Evolutionary conservation across 1,140 invertebrate species (phyloP).

Genomic region (Pseudomyrmex dendroicus): DNA sequence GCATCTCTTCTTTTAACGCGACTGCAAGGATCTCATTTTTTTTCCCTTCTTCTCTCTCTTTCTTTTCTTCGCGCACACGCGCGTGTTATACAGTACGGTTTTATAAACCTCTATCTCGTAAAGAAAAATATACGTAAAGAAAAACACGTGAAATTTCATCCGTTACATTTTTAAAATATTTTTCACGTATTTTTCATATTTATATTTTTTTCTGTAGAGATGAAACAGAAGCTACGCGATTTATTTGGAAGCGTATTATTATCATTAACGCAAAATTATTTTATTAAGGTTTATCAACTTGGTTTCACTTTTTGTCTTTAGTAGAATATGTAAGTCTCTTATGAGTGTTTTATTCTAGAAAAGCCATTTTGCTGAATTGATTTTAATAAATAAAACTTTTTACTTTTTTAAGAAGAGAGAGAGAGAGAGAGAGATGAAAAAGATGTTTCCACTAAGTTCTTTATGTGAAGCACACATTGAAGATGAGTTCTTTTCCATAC

Average conservation of each 20-base stretch:
- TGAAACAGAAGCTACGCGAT: no score
- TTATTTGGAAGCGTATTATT: no score
- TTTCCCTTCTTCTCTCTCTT: not conserved
- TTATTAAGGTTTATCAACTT: no score
- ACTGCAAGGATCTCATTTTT: not conserved
- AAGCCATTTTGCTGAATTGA: not conserved
- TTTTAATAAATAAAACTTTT: slow-evolving; percentile 34
- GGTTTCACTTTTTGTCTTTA: no score
- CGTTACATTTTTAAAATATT: no score
- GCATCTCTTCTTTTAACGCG: slow-evolving; percentile 51
- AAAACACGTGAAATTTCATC: no score
- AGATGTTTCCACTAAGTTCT: no score
- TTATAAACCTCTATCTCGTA: not conserved
- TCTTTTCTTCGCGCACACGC: not conserved
- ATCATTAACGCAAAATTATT: no score
- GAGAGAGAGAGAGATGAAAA: no score
- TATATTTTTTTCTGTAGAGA: no score
- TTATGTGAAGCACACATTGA: no score
- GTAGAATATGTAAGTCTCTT: not conserved
- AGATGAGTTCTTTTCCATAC: not conserved
- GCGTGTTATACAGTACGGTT: not conserved
- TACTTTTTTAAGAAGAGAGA: not conserved
- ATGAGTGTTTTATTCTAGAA: not conserved
- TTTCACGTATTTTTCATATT: not conserved
- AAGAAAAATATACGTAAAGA: not conserved